Base-by-base conservation (phyloP, 1,140 invertebrate species). In the Musca vetustissima region DNA sequence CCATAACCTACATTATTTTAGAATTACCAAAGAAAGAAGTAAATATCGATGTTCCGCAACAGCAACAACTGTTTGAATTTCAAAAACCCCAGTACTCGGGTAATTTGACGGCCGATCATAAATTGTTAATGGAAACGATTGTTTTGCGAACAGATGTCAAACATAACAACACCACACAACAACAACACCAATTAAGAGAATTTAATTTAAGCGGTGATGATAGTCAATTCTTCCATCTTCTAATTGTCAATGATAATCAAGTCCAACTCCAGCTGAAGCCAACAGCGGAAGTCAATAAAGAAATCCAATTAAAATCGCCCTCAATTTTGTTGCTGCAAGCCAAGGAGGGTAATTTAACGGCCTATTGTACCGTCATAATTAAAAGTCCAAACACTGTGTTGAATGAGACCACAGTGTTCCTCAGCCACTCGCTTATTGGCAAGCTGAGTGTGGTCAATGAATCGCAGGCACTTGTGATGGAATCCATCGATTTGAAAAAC, bases 1-100 rank as follows among this genome's bases (percentile, higher is more conserved):
- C 57, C 19, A 36, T 61, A 1, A 61, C 28, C n/a, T 19, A 61
- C 21, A 36, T 61, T 17, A 21, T 61, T 19, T 36, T 61, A 43
- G 17, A 61, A 61, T 36, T 61, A 21, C 57, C 57, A 61, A 43
- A 59, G 25, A 59, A 59, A 17, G 14, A 8, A 32, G 1, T 8
- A 11, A 61, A 61, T 21, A 36, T 3, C 28, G 13, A 13, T 13
- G 6, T 13, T 13, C 6, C 11, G 6, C 7, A 53, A 50, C 64
- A n/a, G n/a, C n/a, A 24, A 19, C 43, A 66, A 47, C 28, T 65
- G 43, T 49, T 66, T 50, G n/a, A 66, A 19, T 66, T 66, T 66
- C 24, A 66, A 32, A 66, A 52, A 14, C 64, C 64, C 8, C 22
- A 50, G 2, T 66, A 66, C 32, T 14, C 17, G 47, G 64, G 64